Evolutionary conservation across 2,797 vertebrate genomes (phyloP), one percentile per base, ranked within the genome.

Genomic region (Aplochiton taeniatus): DNA sequence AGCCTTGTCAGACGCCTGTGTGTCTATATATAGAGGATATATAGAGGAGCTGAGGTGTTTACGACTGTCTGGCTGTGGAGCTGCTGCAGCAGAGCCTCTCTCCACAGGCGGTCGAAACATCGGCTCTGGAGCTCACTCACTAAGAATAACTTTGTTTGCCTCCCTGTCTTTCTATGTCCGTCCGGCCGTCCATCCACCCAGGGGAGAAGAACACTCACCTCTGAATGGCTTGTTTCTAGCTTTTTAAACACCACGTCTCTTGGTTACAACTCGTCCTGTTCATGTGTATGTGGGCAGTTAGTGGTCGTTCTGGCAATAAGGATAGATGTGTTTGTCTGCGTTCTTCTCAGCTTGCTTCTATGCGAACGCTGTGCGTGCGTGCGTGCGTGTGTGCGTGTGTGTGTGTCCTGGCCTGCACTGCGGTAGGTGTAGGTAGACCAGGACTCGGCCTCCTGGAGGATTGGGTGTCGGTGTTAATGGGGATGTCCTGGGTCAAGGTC

Each of bases 21-120:
- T n/a, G n/a, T n/a, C n/a, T n/a, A 73, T 73, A 66, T 76, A 73
- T 78, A 85, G 57, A 1, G 8, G 13, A 73, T 73, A 66, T 76
- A 73, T 78, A 85, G 57, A 1, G 8, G 13, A 72, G 58, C 17
- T 47, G 61, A 75, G 76, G 76, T 77, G 82, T 83, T 82, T 81
- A 85, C 67, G 51, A 31, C 73, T 10, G 44, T n/a, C 47, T n/a
- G 10, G 58, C 49, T 68, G 73, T 31, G 31, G 31, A 31, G 31
- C 31, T 31, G 66, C 65, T 56, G 14, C 54, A 55, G 64, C 67
- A 71, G 59, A 66, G 54, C 52, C 49, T 70, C 66, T 72, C 76
- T 74, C 78, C 70, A 66, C 61, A 58, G 58, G 43, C 70, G 57
- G 63, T 58, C 67, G 69, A 3, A 31, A 6, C 31, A 31, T 6